phyloP scores from a whole-genome alignment of 1,140 invertebrate genomes.

The Bombus impatiens region DNA sequence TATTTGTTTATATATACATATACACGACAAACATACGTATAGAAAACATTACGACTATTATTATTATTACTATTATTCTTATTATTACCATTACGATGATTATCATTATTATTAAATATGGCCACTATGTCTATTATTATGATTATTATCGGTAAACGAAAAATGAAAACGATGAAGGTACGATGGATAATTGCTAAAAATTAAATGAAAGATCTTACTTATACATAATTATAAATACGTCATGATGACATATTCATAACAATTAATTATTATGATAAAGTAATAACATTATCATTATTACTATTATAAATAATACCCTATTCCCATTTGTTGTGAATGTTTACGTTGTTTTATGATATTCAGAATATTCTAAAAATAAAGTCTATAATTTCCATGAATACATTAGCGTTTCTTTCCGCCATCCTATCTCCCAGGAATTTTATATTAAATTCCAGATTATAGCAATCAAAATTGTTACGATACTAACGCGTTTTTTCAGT shows the following conservation, averaged over 20 bases:
- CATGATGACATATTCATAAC: constrained; percentile 68
- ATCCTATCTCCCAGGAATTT: background rate
- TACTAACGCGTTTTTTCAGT: background rate
- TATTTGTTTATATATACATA: constrained; percentile 61
- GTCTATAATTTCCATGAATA: constrained; percentile 75
- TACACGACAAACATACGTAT: constrained; percentile 42
- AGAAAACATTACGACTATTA: constrained; percentile 52
- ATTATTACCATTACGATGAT: constrained; percentile 26
- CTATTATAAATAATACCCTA: constrained; percentile 70
- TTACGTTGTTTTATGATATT: constrained; percentile 77
- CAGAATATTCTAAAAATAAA: constrained; percentile 77
- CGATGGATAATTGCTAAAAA: constrained; percentile 63
- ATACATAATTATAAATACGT: constrained; percentile 73
- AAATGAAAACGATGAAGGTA: constrained; percentile 40
- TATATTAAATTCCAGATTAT: background rate
- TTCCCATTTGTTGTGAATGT: constrained; percentile 76
- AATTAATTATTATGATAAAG: constrained; percentile 73
- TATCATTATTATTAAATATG: constrained; percentile 23
- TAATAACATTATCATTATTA: constrained; percentile 74
- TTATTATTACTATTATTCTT: constrained; percentile 57
- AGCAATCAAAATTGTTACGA: background rate
- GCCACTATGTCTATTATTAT: constrained; percentile 53
- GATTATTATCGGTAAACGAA: constrained; percentile 56
- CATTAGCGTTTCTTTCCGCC: background rate
- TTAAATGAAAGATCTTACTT: constrained; percentile 69